Conservation (phyloP, 2,888 invertebrate genomes). For the Tetanocera ferruginea region DNA sequence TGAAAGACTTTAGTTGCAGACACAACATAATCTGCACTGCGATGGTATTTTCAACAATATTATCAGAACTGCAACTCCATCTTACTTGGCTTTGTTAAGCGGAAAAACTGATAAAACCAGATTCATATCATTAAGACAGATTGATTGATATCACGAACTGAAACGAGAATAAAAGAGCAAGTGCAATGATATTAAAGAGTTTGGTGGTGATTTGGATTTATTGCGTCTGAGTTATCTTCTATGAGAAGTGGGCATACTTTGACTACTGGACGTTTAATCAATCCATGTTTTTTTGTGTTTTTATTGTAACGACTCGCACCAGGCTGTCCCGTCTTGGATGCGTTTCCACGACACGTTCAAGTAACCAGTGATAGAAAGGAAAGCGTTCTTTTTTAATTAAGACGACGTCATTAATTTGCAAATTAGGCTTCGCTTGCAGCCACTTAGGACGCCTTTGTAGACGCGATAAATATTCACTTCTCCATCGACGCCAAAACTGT, state of each 20-base stretch:
- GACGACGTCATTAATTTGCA: slow-evolving; percentile 40
- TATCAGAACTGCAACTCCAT: too few species aligned
- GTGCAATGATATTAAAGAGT: neutral
- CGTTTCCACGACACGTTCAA: slow-evolving; percentile 32
- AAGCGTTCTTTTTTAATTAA: slow-evolving; percentile 37
- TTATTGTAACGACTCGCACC: slow-evolving; percentile 22
- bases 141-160: too few species aligned
- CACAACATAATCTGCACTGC: too few species aligned
- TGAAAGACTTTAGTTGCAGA: too few species aligned
- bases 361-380: slow-evolving; percentile 24
- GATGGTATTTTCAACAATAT: too few species aligned
- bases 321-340: slow-evolving; percentile 29
- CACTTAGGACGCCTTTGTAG: slow-evolving; percentile 42
- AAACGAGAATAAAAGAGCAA: too few species aligned
- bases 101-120: too few species aligned
- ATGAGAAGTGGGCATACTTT: slow-evolving; percentile 27
- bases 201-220: neutral
- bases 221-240: neutral
- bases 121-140: too few species aligned
- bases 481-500: slow-evolving; percentile 45
- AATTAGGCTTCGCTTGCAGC: slow-evolving; percentile 27
- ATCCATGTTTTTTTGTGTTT: slow-evolving; percentile 22
- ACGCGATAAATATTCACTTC: slow-evolving; percentile 38
- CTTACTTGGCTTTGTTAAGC: too few species aligned
- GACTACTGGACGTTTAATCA: slow-evolving; percentile 21